Evolutionary conservation across 2,113 vertebrate genomes (phyloP).

Genomic region (Scomber scombrus): DNA sequence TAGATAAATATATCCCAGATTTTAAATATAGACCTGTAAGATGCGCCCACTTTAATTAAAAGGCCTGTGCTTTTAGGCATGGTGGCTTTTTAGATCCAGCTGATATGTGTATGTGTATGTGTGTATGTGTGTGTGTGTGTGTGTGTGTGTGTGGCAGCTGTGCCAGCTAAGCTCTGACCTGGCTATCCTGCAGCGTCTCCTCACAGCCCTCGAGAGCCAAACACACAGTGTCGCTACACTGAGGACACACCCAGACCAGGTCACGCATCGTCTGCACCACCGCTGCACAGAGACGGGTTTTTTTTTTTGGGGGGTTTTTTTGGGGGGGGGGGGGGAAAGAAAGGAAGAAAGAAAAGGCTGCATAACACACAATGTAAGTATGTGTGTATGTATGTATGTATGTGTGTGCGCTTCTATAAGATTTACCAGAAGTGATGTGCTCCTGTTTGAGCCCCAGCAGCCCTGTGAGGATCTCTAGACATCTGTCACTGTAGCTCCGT

Average conservation of each 20-base stretch:
- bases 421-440: constrained; percentile 93
- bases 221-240: constrained; percentile 90
- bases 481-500: constrained; percentile 92
- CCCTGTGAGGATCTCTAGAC: constrained; percentile 92
- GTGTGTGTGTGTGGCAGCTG: neutral
- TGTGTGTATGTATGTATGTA: neutral
- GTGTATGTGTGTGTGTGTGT: too few species aligned
- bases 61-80: too few species aligned
- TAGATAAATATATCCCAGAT: too few species aligned
- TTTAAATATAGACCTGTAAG: too few species aligned
- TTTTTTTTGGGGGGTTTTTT: too few species aligned
- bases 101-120: neutral
- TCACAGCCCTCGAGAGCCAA: constrained; percentile 89
- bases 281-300: constrained; percentile 77
- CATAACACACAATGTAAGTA: too few species aligned
- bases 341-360: too few species aligned
- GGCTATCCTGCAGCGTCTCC: constrained; percentile 90
- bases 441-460: constrained; percentile 93
- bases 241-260: constrained; percentile 95
- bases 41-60: too few species aligned
- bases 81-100: too few species aligned
- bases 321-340: neutral
- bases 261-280: constrained; percentile 94
- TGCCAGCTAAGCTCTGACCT: constrained; percentile 82
- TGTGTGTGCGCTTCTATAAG: neutral